A percentile compares a stretch with the other conserved stretches of the same genome.
These are phyloP conservation scores for Helicoverpa assulta DNA, from an alignment of 2,888 invertebrate species.

Conservation along the genomic window DNA sequence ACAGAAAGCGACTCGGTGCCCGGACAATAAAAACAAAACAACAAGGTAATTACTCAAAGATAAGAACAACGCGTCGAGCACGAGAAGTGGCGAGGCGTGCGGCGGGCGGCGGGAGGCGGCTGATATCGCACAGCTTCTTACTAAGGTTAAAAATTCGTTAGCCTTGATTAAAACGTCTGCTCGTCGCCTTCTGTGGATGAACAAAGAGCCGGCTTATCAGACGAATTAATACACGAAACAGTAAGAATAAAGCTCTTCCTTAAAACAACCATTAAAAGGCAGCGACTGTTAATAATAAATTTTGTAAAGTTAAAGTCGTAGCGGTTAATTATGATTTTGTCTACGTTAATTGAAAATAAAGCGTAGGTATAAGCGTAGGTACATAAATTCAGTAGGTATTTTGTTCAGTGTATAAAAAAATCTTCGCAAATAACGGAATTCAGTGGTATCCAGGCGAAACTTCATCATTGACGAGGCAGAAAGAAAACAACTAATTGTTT, in stretches of 20 bases:
- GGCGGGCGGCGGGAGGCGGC: constrained; percentile 59
- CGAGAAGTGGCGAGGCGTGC: constrained; percentile 74
- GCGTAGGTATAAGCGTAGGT: not conserved
- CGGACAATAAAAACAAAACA: constrained; percentile 80
- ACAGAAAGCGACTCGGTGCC: constrained; percentile 68
- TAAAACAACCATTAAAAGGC: constrained; percentile 61
- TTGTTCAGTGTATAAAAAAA: constrained; percentile 22
- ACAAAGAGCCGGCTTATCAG: constrained; percentile 79
- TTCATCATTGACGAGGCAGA: constrained; percentile 85
- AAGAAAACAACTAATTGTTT: constrained; percentile 89
- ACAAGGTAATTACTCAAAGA: constrained; percentile 83
- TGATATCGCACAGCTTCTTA: constrained; percentile 61
- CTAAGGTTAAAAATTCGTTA: constrained; percentile 77
- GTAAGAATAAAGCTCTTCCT: constrained; percentile 67
- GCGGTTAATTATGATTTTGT: constrained; percentile 29
- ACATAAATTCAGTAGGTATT: not conserved
- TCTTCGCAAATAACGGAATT: constrained; percentile 59
- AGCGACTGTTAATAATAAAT: constrained; percentile 56
- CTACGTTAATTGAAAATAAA: not conserved
- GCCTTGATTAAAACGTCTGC: constrained; percentile 79
- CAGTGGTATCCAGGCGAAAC: constrained; percentile 68
- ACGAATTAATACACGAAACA: constrained; percentile 70
- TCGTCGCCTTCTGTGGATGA: constrained; percentile 70
- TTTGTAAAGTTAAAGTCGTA: constrained; percentile 35
- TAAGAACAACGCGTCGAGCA: constrained; percentile 79